Conservation (phyloP, 2,113 vertebrate species). For the Eptesicus fuscus region DNA sequence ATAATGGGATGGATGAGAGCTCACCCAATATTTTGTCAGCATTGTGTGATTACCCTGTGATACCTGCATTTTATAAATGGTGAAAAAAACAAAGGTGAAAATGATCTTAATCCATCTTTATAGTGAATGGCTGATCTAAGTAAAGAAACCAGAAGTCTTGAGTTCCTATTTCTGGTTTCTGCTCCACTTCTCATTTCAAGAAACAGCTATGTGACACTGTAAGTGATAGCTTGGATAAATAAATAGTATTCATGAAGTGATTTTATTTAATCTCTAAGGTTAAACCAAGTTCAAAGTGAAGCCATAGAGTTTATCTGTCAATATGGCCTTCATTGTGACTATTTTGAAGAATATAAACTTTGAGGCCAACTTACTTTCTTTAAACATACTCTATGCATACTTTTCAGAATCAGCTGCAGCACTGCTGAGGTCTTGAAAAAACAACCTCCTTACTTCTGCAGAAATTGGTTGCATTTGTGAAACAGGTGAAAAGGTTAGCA, state of each 20-base stretch:
- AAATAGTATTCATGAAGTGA: slow-evolving; percentile 1
- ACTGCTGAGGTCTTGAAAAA: neutral
- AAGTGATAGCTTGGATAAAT: slow-evolving; percentile 21
- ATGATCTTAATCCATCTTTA: neutral
- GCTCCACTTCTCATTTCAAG: neutral
- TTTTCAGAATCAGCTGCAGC: neutral
- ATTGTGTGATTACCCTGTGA: neutral
- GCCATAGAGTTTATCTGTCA: neutral
- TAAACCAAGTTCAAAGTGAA: slow-evolving; percentile 41
- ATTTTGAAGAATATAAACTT: neutral
- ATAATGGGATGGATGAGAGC: neutral
- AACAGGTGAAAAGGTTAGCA: neutral
- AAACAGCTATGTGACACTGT: neutral
- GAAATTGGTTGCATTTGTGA: neutral
- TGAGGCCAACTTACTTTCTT: neutral
- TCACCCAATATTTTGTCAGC: neutral
- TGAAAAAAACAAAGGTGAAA: neutral
- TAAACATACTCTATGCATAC: neutral
- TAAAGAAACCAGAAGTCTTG: neutral
- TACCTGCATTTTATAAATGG: neutral
- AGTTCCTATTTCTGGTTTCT: neutral
- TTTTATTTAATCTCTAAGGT: slow-evolving; percentile 45
- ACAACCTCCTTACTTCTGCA: neutral
- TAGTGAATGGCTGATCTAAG: neutral
- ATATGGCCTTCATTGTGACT: neutral